Percentiles rank a stretch among this genome's conserved stretches.
These are phyloP conservation scores for Rhabdomys pumilio DNA, from an alignment of 2,797 vertebrate genomes.

Conservation along the genomic window DNA sequence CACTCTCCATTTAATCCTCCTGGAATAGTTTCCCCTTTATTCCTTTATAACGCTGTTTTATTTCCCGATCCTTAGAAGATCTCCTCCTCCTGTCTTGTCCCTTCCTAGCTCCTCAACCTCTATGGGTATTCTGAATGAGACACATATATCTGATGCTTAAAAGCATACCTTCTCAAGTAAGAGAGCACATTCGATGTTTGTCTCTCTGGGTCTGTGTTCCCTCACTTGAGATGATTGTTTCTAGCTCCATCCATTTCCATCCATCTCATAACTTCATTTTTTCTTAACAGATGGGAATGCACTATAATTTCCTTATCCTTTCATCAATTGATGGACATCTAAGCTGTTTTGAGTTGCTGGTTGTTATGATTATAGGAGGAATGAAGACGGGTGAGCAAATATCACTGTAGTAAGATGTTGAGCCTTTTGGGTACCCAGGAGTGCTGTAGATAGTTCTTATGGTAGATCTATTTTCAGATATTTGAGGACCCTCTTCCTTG, in stretches of 20 bases:
- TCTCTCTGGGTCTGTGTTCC: background rate
- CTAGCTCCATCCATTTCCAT: background rate
- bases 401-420: background rate
- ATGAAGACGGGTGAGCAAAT: background rate
- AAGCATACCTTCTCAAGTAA: background rate
- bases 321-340: background rate
- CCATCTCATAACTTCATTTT: background rate
- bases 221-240: background rate
- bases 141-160: background rate
- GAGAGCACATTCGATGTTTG: background rate
- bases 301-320: background rate
- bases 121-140: background rate
- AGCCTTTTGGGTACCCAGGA: background rate
- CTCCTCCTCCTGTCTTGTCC: background rate
- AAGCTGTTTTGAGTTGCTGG: background rate
- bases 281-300: background rate
- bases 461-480: background rate
- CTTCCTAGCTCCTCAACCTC: background rate
- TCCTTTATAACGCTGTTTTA: background rate
- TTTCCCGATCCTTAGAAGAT: background rate
- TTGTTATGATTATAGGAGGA: background rate
- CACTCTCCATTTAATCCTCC: background rate
- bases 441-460: background rate
- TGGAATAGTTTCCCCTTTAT: background rate
- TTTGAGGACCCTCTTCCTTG: background rate